phyloP scores from a whole-genome alignment of 2,797 vertebrate species.

The Triplophysa yarkandensis region DNA sequence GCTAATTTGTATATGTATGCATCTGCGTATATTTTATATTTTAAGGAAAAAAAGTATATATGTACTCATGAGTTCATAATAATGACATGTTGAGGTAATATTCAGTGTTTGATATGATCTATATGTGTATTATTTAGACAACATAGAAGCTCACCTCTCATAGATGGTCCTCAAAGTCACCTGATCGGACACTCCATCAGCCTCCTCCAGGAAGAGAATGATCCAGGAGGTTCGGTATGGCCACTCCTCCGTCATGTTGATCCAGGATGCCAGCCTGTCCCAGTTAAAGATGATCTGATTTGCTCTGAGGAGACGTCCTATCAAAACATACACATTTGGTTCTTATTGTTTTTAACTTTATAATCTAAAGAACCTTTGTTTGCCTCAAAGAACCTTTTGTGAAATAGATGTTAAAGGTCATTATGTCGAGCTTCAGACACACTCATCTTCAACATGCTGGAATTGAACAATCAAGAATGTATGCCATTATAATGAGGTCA shows the following conservation, averaged over 20 bases:
- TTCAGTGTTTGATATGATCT: background rate
- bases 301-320: constrained; percentile 91
- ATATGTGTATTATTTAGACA: background rate
- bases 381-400: no score
- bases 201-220: constrained; percentile 94
- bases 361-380: no score
- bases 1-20: no score
- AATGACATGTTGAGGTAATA: background rate
- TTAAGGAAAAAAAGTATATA: no score
- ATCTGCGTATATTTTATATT: no score
- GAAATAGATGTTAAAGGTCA: no score
- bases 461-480: background rate
- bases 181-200: constrained; percentile 88
- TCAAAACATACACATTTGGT: constrained; percentile 46
- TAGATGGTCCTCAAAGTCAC: constrained; percentile 90
- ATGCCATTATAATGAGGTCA: background rate
- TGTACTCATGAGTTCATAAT: no score
- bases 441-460: background rate
- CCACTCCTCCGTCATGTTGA: constrained; percentile 98
- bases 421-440: no score
- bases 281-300: constrained; percentile 97
- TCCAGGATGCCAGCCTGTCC: constrained; percentile 97
- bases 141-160: constrained; percentile 81
- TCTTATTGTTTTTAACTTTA: no score
- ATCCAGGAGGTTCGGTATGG: constrained; percentile 97